These are phyloP conservation scores for Caenorhabditis afra DNA, from an alignment of 2,888 invertebrate species.

Conservation along the genomic window DNA sequence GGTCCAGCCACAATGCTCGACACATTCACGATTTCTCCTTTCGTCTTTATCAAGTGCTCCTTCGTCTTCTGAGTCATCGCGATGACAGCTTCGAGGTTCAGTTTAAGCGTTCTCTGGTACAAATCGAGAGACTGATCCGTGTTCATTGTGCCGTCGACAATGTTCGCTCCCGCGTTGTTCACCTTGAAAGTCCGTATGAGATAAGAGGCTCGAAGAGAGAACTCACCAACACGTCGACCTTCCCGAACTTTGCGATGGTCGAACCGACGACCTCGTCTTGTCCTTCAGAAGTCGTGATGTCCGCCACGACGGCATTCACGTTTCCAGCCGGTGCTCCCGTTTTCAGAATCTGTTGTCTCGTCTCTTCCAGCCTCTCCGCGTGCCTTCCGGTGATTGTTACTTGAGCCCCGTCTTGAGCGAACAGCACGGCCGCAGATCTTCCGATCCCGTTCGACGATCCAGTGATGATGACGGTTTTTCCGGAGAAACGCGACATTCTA, in stretches of 20 bases:
- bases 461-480: conserved; percentile 43
- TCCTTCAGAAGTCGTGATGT: conserved; percentile 19
- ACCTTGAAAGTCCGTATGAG: background rate
- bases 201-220: background rate
- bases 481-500: conserved; percentile 41
- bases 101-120: conserved; percentile 43
- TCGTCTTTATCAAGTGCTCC: conserved; percentile 36
- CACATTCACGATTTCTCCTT: conserved; percentile 55
- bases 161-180: conserved; percentile 42
- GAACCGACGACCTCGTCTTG: conserved; percentile 30
- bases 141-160: conserved; percentile 34
- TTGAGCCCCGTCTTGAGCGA: conserved; percentile 44
- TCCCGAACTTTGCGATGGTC: conserved; percentile 39
- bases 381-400: conserved; percentile 49
- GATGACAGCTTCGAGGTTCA: conserved; percentile 42
- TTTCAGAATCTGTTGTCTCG: conserved; percentile 23
- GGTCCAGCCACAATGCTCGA: conserved; percentile 55
- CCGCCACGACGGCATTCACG: conserved; percentile 39
- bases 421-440: conserved; percentile 37
- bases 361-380: conserved; percentile 39
- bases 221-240: conserved; percentile 42
- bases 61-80: conserved; percentile 46
- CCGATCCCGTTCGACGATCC: conserved; percentile 51
- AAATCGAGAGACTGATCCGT: conserved; percentile 37
- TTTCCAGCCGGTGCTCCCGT: conserved; percentile 41